These are phyloP conservation scores for Spongilla lacustris DNA, from an alignment of 37 sponge, comb jelly and placozoan genomes.

Conservation along the genomic window DNA sequence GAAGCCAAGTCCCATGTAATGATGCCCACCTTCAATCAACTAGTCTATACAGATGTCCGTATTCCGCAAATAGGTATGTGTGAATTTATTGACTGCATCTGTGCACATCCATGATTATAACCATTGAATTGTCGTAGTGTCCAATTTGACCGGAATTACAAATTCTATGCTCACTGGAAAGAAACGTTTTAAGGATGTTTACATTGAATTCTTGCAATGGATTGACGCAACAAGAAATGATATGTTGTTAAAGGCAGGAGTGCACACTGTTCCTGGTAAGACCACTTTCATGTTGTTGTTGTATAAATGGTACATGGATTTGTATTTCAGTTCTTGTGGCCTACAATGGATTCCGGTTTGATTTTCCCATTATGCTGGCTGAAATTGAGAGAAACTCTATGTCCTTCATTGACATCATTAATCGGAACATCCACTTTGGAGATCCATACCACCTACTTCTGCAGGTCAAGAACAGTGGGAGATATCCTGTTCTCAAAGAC, in stretches of 20 bases:
- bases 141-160: constrained; percentile 38
- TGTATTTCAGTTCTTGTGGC: constrained; percentile 49
- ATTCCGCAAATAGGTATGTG: constrained; percentile 28
- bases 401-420: not conserved
- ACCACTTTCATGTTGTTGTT: not conserved
- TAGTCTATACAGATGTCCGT: constrained; percentile 21
- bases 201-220: constrained; percentile 43
- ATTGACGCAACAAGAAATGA: constrained; percentile 12
- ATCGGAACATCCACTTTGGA: constrained; percentile 44
- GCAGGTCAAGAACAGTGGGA: constrained; percentile 1
- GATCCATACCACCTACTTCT: constrained; percentile 32
- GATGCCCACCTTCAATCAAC: not conserved
- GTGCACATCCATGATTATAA: too few relatives aligned
- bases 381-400: constrained; percentile 42
- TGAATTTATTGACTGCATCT: too few relatives aligned
- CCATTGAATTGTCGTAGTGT: not conserved
- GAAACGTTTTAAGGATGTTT: constrained; percentile 19
- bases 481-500: not conserved
- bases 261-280: constrained; percentile 30
- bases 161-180: constrained; percentile 4
- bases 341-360: constrained; percentile 64
- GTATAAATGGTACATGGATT: not conserved
- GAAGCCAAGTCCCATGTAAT: not conserved
- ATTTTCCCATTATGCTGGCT: constrained; percentile 64
- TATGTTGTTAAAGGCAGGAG: not conserved